Conservation (phyloP, 2,113 vertebrate genomes). For the Indicator indicator region DNA sequence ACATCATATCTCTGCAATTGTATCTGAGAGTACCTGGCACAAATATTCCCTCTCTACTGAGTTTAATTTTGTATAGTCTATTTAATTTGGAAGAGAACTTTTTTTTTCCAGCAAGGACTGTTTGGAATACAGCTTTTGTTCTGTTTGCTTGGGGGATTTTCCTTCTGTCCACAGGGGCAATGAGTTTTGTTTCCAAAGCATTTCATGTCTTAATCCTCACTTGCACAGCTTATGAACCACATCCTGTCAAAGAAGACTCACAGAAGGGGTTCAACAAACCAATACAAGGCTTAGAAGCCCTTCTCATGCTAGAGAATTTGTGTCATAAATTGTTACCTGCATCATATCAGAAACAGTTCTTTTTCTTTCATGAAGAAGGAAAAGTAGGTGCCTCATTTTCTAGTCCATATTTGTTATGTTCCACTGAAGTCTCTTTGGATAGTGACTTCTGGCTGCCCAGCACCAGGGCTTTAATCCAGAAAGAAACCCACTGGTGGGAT, state of each 20-base stretch:
- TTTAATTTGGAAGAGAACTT: slow-evolving; percentile 54
- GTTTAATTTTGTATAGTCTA: slow-evolving; percentile 49
- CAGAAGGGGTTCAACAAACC: slow-evolving; percentile 43
- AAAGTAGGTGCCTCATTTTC: slow-evolving; percentile 52
- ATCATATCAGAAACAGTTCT: slow-evolving; percentile 40
- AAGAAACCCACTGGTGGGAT: background rate
- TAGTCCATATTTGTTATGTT: background rate
- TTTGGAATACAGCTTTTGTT: slow-evolving; percentile 32
- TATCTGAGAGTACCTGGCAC: slow-evolving; percentile 76
- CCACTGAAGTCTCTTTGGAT: background rate
- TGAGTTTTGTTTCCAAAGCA: slow-evolving; percentile 31
- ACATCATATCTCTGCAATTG: slow-evolving; percentile 74
- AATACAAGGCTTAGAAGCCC: slow-evolving; percentile 15
- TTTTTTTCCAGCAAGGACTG: slow-evolving; percentile 28
- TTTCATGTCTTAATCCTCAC: slow-evolving; percentile 42
- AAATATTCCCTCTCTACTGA: slow-evolving; percentile 52
- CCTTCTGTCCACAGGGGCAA: slow-evolving; percentile 22
- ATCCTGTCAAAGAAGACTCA: background rate
- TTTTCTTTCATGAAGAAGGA: slow-evolving; percentile 64
- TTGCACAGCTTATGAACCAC: background rate
- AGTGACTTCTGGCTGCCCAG: slow-evolving; percentile 35
- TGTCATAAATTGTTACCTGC: slow-evolving; percentile 1
- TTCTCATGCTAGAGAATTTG: slow-evolving; percentile 1
- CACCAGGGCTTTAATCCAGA: slow-evolving; percentile 49
- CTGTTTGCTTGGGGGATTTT: slow-evolving; percentile 3